Evolutionary conservation across 2,888 invertebrate genomes (phyloP), one percentile per base, ranked within the genome.

Genomic region (Lasioglossum leucozonium): DNA sequence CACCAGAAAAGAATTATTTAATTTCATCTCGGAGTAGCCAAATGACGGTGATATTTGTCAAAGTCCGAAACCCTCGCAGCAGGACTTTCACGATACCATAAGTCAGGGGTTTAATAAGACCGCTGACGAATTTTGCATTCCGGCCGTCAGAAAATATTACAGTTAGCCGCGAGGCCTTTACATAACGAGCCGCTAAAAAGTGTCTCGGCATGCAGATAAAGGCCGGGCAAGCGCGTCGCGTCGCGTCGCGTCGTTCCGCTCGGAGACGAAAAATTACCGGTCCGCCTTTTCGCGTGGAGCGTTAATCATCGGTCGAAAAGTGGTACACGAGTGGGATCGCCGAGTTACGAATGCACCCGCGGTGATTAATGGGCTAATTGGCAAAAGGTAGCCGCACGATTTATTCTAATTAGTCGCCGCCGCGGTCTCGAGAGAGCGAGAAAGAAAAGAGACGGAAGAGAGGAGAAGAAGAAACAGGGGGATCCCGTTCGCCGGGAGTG

Each of bases 281-380:
- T 42, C 71, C 71, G 26, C 42, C 42, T 42, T n/a, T 58, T 37
- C 62, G 40, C 62, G 30, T 11, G 26, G 26, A 22, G 58, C 62
- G 62, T 58, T 76, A 76, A 72, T 47, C 74, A 69, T 55, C 30
- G 42, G 42, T 51, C 37, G 72, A 34, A 47, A 81, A 71, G 44
- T 62, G 34, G 58, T 26, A 71, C 76, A 69, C 69, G 40, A 69
- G 69, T 37, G 69, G 55, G 74, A 74, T 55, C 55, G 74, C 51
- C 42, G 55, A n/a, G 18, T 58, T 55, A 40, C 69, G 69, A 26
- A 51, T 26, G 44, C n/a, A 34, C 67, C 44, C 62, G 18, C 55
- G 22, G 13, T 82, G 71, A 77, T 77, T 82, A 82, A 75, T 79
- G 78, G 62, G 34, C 55, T 76, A 55, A 72, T 72, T 62, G 73